Percentiles rank a stretch among this genome's conserved stretches.
These are phyloP conservation scores for Leptura quadrifasciata DNA, from an alignment of 2,888 invertebrate genomes.

Conservation along the genomic window DNA sequence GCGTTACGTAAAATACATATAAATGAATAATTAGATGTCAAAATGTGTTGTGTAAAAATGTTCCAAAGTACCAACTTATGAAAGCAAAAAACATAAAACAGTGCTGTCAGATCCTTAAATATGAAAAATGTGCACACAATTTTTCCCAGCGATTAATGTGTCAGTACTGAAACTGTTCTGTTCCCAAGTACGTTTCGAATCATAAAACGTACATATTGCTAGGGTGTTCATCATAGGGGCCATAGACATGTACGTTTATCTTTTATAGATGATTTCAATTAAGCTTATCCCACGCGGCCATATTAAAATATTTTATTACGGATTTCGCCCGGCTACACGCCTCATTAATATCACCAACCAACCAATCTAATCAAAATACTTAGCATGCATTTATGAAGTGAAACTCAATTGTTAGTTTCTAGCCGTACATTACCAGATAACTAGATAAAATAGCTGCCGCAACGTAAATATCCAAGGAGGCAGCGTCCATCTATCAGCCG, in stretches of 20 bases:
- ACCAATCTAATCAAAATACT: slow-evolving; percentile 22
- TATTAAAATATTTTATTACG: slow-evolving; percentile 9
- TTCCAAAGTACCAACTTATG: no score
- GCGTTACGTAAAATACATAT: no score
- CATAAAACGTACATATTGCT: no score
- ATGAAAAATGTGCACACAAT: no score
- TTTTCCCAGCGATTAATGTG: no score
- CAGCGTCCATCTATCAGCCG: slow-evolving; percentile 33
- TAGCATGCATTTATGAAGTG: slow-evolving; percentile 19
- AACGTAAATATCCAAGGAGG: not conserved
- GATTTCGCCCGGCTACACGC: not conserved
- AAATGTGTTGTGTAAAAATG: no score
- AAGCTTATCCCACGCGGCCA: not conserved
- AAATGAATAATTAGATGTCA: no score
- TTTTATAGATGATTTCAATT: not conserved
- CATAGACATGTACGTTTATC: not conserved
- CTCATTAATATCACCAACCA: not conserved
- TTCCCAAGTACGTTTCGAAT: no score
- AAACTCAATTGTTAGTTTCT: slow-evolving; percentile 23
- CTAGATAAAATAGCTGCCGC: slow-evolving; percentile 26
- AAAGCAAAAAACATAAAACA: no score
- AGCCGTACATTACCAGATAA: slow-evolving; percentile 18
- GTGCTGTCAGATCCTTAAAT: no score
- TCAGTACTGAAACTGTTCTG: no score
- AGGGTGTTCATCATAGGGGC: no score